Evolutionary conservation across 92 coral and sea anemone genomes (phyloP).

Genomic region (Umimayanthus chanpuru): DNA sequence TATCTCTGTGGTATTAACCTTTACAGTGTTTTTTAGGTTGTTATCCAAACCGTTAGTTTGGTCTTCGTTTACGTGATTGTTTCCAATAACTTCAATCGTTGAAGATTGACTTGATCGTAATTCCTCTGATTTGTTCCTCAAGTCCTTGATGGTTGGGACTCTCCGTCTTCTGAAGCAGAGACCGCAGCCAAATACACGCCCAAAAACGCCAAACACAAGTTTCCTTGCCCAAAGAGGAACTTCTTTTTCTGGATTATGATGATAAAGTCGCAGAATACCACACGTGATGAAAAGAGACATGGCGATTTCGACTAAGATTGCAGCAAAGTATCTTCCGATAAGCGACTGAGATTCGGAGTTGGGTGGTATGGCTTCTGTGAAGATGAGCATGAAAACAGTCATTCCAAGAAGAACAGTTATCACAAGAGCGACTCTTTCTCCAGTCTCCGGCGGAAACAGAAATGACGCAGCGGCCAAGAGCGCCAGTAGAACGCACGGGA

Average conservation of each 20-base stretch:
- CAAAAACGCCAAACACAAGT: constrained; percentile 76
- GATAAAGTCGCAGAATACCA: constrained; percentile 74
- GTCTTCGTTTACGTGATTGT: constrained; percentile 21
- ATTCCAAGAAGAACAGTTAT: constrained; percentile 91
- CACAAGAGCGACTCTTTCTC: constrained; percentile 93
- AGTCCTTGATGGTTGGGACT: not conserved
- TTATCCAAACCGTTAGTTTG: constrained; percentile 20
- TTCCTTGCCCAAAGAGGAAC: constrained; percentile 77
- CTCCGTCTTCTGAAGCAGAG: constrained; percentile 37
- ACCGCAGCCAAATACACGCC: constrained; percentile 58
- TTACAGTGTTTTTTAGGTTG: not conserved
- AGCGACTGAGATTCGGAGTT: constrained; percentile 90
- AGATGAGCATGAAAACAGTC: constrained; percentile 94
- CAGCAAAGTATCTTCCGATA: constrained; percentile 93
- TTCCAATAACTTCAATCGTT: constrained; percentile 32
- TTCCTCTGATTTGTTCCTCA: not conserved
- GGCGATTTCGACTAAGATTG: constrained; percentile 83
- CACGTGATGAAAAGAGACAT: constrained; percentile 80
- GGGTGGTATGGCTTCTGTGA: constrained; percentile 94
- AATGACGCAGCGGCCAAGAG: constrained; percentile 81
- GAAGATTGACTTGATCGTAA: not conserved
- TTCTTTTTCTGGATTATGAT: constrained; percentile 81
- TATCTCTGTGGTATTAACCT: not conserved
- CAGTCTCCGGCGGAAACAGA: constrained; percentile 96
- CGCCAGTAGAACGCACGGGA: constrained; percentile 90